phyloP scores from a whole-genome alignment of 2,113 vertebrate species.

The Orientallactaga bullata region DNA sequence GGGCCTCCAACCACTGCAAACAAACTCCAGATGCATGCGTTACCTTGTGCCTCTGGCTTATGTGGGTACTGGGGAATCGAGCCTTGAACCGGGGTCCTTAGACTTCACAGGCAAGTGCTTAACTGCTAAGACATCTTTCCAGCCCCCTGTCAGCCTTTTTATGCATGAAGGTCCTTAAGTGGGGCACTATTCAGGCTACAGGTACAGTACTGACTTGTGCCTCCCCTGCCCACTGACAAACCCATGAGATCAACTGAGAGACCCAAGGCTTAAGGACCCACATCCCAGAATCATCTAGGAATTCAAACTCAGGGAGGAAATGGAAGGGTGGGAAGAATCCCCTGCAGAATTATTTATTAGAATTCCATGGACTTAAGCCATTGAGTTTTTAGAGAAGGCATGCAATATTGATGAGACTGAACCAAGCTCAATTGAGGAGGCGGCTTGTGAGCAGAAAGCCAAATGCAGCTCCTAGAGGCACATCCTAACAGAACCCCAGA shows the following conservation, averaged over 20 bases:
- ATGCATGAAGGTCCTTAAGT: not conserved
- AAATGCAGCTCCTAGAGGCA: not conserved
- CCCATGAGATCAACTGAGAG: not conserved
- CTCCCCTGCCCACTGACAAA: not conserved
- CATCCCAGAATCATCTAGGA: not conserved
- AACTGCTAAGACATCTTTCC: too few species aligned
- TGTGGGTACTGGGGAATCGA: too few species aligned
- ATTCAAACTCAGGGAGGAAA: not conserved
- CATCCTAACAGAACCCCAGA: not conserved
- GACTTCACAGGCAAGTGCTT: too few species aligned
- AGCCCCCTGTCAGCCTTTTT: too few species aligned
- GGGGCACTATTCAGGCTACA: not conserved
- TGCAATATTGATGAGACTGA: not conserved
- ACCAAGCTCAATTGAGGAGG: not conserved
- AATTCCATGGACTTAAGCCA: not conserved
- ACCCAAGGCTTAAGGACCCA: not conserved
- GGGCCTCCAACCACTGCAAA: too few species aligned
- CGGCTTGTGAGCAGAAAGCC: not conserved
- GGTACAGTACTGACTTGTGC: not conserved
- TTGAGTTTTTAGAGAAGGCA: not conserved
- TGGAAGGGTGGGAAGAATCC: not conserved
- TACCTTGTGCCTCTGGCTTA: too few species aligned
- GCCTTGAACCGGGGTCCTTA: too few species aligned
- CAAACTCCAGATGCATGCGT: too few species aligned
- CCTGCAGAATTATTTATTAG: not conserved